Conservation (phyloP, 2,888 invertebrate species). For the Torymus aiolomorphi region DNA sequence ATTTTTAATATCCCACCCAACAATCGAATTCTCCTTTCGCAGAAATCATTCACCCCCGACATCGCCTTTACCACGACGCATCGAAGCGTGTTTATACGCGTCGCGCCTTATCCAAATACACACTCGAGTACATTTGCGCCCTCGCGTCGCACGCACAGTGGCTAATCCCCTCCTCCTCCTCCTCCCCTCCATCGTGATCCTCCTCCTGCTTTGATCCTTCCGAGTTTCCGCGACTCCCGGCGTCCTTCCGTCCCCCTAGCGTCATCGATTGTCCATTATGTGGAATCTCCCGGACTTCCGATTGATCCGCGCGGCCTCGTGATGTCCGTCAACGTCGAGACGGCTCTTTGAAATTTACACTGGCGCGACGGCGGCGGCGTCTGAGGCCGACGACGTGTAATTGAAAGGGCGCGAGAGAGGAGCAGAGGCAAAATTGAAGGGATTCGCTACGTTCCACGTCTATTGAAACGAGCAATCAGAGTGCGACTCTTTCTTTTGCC, state of each 20-base stretch:
- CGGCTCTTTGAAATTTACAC: constrained; percentile 42
- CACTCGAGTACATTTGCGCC: too few relatives aligned
- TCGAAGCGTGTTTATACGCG: too few relatives aligned
- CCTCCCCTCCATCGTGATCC: neutral
- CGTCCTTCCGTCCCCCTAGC: constrained; percentile 58
- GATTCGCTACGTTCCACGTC: neutral
- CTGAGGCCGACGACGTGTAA: neutral
- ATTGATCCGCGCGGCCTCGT: constrained; percentile 18
- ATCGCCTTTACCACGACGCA: too few relatives aligned
- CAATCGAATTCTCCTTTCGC: too few relatives aligned
- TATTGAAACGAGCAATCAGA: constrained; percentile 46
- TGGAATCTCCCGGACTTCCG: constrained; percentile 42
- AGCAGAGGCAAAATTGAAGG: constrained; percentile 30
- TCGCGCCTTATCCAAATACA: neutral
- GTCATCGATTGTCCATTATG: constrained; percentile 66
- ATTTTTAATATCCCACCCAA: too few relatives aligned
- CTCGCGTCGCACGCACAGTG: neutral
- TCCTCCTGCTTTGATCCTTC: constrained; percentile 49
- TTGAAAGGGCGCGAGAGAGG: neutral
- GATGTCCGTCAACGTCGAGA: constrained; percentile 18
- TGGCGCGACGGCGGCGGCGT: neutral
- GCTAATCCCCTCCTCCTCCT: constrained; percentile 3
- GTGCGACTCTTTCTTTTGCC: neutral
- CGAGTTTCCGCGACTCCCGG: constrained; percentile 41
- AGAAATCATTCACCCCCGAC: too few relatives aligned